A percentile compares a stretch with the other conserved stretches of the same genome.
Evolutionary conservation across 2,797 vertebrate species (phyloP).

Genomic region (Microctenopoma steveboyesi): DNA sequence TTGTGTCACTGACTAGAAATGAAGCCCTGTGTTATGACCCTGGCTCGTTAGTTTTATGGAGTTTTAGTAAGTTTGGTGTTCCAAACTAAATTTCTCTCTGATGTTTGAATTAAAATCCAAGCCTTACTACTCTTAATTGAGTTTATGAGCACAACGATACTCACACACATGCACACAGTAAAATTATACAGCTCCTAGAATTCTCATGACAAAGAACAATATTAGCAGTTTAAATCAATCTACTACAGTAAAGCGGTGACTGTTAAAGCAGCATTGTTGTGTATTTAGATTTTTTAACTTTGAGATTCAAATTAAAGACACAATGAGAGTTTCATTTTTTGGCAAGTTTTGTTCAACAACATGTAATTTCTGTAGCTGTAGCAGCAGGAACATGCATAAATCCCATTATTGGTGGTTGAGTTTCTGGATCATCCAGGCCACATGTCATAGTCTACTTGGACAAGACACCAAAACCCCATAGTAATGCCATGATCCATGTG

Average conservation of each 20-base stretch:
- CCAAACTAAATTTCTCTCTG: not conserved
- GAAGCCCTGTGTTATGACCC: too few species aligned
- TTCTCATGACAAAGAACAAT: slow-evolving; percentile 8
- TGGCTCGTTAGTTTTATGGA: too few species aligned
- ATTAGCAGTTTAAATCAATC: slow-evolving; percentile 3
- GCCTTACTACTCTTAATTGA: not conserved
- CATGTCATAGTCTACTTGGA: too few species aligned
- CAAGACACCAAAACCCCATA: too few species aligned
- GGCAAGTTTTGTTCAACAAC: too few species aligned
- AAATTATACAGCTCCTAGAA: slow-evolving; percentile 23
- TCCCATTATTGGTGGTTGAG: too few species aligned
- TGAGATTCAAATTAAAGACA: slow-evolving; percentile 9
- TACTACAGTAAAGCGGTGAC: not conserved
- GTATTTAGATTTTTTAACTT: slow-evolving; percentile 4
- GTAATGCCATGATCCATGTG: too few species aligned
- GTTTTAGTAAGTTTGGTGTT: not conserved
- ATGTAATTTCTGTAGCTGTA: too few species aligned
- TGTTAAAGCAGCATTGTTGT: not conserved
- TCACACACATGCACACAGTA: slow-evolving; percentile 12
- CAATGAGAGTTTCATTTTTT: not conserved
- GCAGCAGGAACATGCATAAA: too few species aligned
- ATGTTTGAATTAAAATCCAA: slow-evolving; percentile 7
- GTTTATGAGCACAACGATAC: not conserved
- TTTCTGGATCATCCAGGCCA: too few species aligned
- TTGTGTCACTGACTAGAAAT: not conserved